Conservation (phyloP, 2,888 invertebrate genomes). For the Coleophora flavipennella region DNA sequence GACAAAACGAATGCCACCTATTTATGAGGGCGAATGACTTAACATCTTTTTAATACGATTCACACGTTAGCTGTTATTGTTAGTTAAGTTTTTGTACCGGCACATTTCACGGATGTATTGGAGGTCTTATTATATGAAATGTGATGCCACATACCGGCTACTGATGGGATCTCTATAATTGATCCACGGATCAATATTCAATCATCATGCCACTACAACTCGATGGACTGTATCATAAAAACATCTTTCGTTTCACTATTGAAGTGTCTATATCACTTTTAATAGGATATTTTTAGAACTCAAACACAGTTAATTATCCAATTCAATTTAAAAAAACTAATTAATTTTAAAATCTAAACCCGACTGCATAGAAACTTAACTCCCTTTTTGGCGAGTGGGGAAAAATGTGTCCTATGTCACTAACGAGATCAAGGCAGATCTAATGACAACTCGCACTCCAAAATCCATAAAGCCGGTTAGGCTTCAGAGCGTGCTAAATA, state of each 20-base stretch:
- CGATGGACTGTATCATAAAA: slow-evolving; percentile 44
- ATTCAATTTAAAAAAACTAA: background rate
- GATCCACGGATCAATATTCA: slow-evolving; percentile 71
- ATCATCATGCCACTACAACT: slow-evolving; percentile 56
- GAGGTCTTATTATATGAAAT: slow-evolving; percentile 71
- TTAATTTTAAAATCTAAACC: too few species aligned
- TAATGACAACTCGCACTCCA: too few species aligned
- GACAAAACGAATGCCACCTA: slow-evolving; percentile 71
- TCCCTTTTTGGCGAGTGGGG: too few species aligned
- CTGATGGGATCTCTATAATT: slow-evolving; percentile 70
- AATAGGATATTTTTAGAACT: slow-evolving; percentile 3
- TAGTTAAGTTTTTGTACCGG: slow-evolving; percentile 70
- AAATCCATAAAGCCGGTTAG: too few species aligned
- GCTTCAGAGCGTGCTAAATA: too few species aligned
- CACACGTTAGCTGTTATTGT: slow-evolving; percentile 71
- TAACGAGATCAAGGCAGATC: too few species aligned
- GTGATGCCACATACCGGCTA: slow-evolving; percentile 64
- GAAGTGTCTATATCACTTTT: slow-evolving; percentile 31
- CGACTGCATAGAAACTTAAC: too few species aligned
- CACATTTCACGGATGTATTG: slow-evolving; percentile 71
- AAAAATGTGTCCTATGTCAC: too few species aligned
- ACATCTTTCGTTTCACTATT: slow-evolving; percentile 37
- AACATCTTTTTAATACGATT: slow-evolving; percentile 72
- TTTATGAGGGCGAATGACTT: slow-evolving; percentile 70
- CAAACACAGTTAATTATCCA: background rate